Conservation (phyloP, 1,140 invertebrate species). For the Drosophila persimilis region DNA sequence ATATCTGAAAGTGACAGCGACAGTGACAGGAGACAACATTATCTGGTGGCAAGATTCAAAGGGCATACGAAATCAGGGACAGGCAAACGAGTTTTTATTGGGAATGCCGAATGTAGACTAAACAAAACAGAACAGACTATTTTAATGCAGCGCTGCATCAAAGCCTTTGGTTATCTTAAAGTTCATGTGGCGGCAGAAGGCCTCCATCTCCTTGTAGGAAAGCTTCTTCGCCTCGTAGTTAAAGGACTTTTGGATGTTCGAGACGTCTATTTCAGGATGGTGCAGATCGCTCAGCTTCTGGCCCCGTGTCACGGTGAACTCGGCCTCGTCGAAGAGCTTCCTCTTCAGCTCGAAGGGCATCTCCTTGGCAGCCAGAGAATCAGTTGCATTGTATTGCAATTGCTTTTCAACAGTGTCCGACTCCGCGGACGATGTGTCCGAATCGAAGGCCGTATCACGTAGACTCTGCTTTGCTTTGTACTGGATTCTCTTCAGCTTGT, state of each 20-base stretch:
- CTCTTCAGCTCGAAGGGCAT: constrained; percentile 41
- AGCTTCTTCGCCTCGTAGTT: neutral
- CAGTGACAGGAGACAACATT: constrained; percentile 29
- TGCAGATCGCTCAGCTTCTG: constrained; percentile 18
- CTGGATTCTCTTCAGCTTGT: neutral
- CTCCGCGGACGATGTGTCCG: no score
- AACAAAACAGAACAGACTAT: neutral
- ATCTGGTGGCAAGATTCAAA: constrained; percentile 29
- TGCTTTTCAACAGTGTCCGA: neutral
- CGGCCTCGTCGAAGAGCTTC: constrained; percentile 46
- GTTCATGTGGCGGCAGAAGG: constrained; percentile 25
- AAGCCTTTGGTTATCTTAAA: constrained; percentile 19
- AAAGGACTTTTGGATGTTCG: neutral
- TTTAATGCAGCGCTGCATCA: neutral
- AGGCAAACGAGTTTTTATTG: constrained; percentile 6
- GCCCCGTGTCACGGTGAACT: constrained; percentile 54
- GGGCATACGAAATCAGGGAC: neutral
- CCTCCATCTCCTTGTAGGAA: constrained; percentile 22
- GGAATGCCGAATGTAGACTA: no score
- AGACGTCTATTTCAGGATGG: constrained; percentile 1
- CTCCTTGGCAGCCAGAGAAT: neutral
- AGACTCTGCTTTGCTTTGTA: neutral
- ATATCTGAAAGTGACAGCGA: constrained; percentile 87
- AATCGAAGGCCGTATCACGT: neutral
- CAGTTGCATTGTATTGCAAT: no score